Evolutionary conservation across 2,113 vertebrate species (phyloP), one percentile per base, ranked within the genome.

Genomic region (Pangasianodon hypophthalmus): DNA sequence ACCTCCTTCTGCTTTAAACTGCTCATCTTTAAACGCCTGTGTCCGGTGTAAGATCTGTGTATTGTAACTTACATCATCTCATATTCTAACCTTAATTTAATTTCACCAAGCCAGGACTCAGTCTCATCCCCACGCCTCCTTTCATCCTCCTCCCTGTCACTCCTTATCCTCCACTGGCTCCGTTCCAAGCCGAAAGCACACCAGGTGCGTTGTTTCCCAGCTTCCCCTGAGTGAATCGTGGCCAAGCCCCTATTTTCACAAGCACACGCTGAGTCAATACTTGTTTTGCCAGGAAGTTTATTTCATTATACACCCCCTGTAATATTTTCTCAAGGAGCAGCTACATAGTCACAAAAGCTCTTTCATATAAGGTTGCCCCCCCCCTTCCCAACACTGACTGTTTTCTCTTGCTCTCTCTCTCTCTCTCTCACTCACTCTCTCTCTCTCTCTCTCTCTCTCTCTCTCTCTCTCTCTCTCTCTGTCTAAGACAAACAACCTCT

Each of bases 321-420:
- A 92, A 95, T 95, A 93, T 96, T 96, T 95, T 95, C 92, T 93
- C 87, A 96, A 95, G 96, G 95, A 95, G 94, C 90, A 93, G 95
- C 90, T 86, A 79, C 87, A 85, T 86, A 77, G 58, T 88, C 93
- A 96, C 95, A 96, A 95, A 95, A 93, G 91, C 79, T 69, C 64
- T 90, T 92, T 95, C 94, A 94, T 92, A 64, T 82, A 83, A 79
- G 80, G 91, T 94, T 60, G n/a, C 46, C 32, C 26, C 77, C 46
- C 83, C 88, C 88, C 71, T 92, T 83, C 89, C 90, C 92, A 93
- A 93, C 69, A 87, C 94, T 80, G 82, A 93, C 94, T 95, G 93
- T 95, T 77, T 46, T 87, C 80, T 91, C 37, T 81, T 86, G 95
- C 95, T 94, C 95, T 95, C 91, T 86, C 81, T 13, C 92, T 87